Percentiles rank a stretch among this genome's conserved stretches.
These are phyloP conservation scores for Plectrocnemia conspersa DNA, from an alignment of 1,140 invertebrate genomes.

Conservation along the genomic window DNA sequence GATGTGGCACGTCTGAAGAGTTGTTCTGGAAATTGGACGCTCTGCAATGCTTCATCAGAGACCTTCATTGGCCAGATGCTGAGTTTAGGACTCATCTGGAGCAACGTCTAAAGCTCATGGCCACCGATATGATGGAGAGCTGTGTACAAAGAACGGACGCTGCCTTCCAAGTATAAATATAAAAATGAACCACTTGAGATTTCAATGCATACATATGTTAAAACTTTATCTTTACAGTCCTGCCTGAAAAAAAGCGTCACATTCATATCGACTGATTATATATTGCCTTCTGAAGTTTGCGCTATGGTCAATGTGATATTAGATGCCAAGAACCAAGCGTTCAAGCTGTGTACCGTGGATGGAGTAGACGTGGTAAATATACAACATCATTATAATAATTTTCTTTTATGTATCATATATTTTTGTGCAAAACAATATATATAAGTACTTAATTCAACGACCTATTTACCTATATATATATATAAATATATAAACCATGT, in stretches of 20 bases:
- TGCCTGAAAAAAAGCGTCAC: conserved; percentile 96
- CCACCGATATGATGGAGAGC: conserved; percentile 98
- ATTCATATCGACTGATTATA: conserved; percentile 95
- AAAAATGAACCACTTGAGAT: not conserved
- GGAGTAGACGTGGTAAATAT: conserved; percentile 86
- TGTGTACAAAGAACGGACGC: conserved; percentile 86
- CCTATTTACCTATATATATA: too few species aligned
- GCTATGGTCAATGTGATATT: conserved; percentile 99
- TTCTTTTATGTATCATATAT: not conserved
- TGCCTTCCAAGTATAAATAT: conserved; percentile 56
- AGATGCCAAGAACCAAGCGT: conserved; percentile 89
- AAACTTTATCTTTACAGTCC: conserved; percentile 59
- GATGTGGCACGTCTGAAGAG: conserved; percentile 97
- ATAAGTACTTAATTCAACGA: too few species aligned
- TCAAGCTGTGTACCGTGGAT: conserved; percentile 94
- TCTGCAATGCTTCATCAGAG: conserved; percentile 94
- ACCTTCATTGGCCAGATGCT: conserved; percentile 98
- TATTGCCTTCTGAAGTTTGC: conserved; percentile 96
- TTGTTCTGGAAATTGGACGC: conserved; percentile 99
- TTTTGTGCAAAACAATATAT: not conserved
- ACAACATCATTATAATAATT: too few species aligned
- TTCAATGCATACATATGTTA: not conserved
- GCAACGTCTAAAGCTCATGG: conserved; percentile 96
- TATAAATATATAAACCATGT: too few species aligned
- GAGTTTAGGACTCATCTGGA: conserved; percentile 96